A percentile compares a stretch with the other conserved stretches of the same genome.
Evolutionary conservation across 2,888 invertebrate species (phyloP).

Genomic region (Ectemnius cavifrons): DNA sequence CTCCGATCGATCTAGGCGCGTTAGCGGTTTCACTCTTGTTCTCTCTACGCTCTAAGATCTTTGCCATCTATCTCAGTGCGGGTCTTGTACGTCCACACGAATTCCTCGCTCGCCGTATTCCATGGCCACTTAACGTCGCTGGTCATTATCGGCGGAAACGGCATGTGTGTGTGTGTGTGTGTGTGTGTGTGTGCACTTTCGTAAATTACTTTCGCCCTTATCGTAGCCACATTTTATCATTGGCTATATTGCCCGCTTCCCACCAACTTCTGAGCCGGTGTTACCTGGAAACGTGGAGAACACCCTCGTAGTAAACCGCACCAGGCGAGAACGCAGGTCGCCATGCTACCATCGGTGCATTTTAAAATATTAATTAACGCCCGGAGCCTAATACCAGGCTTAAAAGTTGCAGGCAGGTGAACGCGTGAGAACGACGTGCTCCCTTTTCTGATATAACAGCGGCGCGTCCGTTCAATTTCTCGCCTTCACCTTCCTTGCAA

Average conservation of each 20-base stretch:
- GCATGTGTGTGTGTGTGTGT: not conserved
- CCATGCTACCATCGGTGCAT: conserved; percentile 37
- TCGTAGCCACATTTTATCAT: conserved; percentile 31
- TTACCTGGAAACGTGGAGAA: not conserved
- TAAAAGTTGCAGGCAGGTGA: conserved; percentile 40
- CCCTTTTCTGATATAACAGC: conserved; percentile 2
- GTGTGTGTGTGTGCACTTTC: conserved; percentile 30
- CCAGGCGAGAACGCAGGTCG: not conserved
- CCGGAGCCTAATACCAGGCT: conserved; percentile 47
- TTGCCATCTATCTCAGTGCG: not conserved
- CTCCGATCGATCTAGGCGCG: not conserved
- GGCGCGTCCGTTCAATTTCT: too few relatives aligned
- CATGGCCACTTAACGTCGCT: conserved; percentile 30
- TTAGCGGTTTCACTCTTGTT: not conserved
- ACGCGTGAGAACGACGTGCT: conserved; percentile 29
- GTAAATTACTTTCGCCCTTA: conserved; percentile 45
- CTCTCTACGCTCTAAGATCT: not conserved
- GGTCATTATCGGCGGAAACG: conserved; percentile 31
- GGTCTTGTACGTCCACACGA: conserved; percentile 16
- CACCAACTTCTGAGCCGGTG: not conserved
- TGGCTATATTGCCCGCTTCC: conserved; percentile 12
- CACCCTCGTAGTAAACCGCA: not conserved
- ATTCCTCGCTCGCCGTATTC: conserved; percentile 25
- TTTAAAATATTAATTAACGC: conserved; percentile 64
- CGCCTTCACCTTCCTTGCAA: too few relatives aligned